phyloP scores from a whole-genome alignment of 2,888 invertebrate species.

The Orchesella flavescens region DNA sequence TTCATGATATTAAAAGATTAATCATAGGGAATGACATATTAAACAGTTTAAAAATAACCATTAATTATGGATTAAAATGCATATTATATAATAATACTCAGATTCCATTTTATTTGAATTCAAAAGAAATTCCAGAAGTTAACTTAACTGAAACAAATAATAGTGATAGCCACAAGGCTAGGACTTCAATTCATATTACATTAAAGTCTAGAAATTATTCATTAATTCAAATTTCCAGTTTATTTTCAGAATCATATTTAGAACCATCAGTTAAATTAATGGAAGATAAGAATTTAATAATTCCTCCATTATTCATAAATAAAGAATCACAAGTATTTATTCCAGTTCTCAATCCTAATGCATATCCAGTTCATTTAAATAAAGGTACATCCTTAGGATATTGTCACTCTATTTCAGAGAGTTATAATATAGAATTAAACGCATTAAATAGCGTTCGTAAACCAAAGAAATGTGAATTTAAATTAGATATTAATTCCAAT shows the following conservation, averaged over 20 bases:
- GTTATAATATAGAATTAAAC: background rate
- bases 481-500: background rate
- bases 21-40: constrained; percentile 1
- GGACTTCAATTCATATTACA: background rate
- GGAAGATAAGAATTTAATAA: background rate
- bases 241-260: background rate
- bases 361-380: background rate
- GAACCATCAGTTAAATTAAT: constrained; percentile 9
- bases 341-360: background rate
- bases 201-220: background rate
- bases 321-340: background rate
- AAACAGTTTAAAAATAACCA: background rate
- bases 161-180: background rate
- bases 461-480: background rate
- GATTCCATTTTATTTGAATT: constrained; percentile 1
- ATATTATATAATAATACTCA: background rate
- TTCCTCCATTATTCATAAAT: background rate
- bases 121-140: background rate
- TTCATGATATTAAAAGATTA: background rate
- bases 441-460: background rate
- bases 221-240: too few species aligned
- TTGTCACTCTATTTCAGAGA: background rate
- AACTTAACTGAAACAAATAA: background rate
- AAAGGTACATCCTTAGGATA: background rate
- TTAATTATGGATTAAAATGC: background rate